phyloP scores from a whole-genome alignment of 2,888 invertebrate species.

The Aplocera efformata region DNA sequence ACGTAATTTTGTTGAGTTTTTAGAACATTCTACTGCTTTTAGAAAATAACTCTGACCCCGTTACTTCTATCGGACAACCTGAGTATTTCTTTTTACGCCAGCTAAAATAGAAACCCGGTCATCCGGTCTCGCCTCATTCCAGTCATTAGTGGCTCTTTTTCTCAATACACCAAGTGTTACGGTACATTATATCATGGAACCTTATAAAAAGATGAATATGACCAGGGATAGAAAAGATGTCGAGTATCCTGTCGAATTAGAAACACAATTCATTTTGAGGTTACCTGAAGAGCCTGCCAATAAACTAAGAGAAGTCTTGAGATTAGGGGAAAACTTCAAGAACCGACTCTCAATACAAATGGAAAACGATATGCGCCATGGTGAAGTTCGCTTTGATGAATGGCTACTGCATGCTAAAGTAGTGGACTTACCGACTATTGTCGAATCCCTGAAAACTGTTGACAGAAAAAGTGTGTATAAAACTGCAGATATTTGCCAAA shows the following conservation, averaged over 20 bases:
- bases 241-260: conserved; percentile 84
- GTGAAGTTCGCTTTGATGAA: conserved; percentile 93
- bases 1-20: too few species aligned
- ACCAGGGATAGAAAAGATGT: conserved; percentile 64
- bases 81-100: too few species aligned
- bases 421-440: conserved; percentile 94
- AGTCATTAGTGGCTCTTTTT: too few species aligned
- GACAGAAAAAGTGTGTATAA: conserved; percentile 98
- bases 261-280: conserved; percentile 90
- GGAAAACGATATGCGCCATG: conserved; percentile 93
- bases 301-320: conserved; percentile 86
- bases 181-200: conserved; percentile 7
- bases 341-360: conserved; percentile 92
- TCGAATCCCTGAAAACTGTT: conserved; percentile 97
- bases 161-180: too few species aligned
- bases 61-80: too few species aligned
- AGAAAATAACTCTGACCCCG: too few species aligned
- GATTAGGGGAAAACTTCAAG: conserved; percentile 88
- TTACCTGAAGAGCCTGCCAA: conserved; percentile 91
- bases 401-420: conserved; percentile 93
- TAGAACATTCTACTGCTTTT: too few species aligned
- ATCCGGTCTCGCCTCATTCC: too few species aligned
- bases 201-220: conserved; percentile 36
- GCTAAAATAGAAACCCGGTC: too few species aligned
- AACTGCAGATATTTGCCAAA: conserved; percentile 97